Base-by-base conservation (phyloP, 2,113 vertebrate species). In the Hydrolagus affinis region DNA sequence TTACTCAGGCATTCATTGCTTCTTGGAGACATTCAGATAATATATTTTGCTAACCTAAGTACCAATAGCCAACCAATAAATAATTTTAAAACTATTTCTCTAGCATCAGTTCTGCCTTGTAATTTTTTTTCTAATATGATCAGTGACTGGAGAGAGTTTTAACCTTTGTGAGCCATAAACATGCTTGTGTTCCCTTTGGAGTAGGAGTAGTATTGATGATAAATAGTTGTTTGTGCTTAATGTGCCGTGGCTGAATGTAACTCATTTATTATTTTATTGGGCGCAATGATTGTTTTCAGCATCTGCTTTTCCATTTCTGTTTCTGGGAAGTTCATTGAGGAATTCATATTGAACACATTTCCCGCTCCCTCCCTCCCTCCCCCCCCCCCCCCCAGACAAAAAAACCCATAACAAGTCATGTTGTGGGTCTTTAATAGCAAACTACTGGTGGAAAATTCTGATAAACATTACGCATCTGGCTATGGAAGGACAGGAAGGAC, bases 101-200 rank as follows among this genome's bases (percentile, higher is more conserved):
- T 83, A 11, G 28, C 28, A 11, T 2, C 4, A 6, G 44, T 83
- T 66, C 19, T 28, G 21, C n/a, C 14, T 66, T 25, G 62, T 66
- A 6, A 11, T 78, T 78, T 28, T 60, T 23, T 78, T 28, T 66
- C 60, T 32, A 10, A 1, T 66, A 23, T 83, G 60, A 28, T 83
- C 32, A 30, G 25, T 32, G 28, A 83, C 32, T 83, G 19, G 64
- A 83, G 66, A 25, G 60, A 68, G 32, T 83, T 83, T 83, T 66
- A 25, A 32, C 19, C 78, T 32, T 32, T 83, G 9, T 68, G 28
- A 68, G 23, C 78, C 78, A 32, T 60, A 83, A 83, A 28, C 23
- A 68, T 83, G 60, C 59, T 83, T 83, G 60, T 68, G 23, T 83
- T 66, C 77, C 15, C 66, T 83, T 66, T 83, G 78, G 60, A 28